phyloP scores from a whole-genome alignment of 2,888 invertebrate species.

The Deilephila elpenor region DNA sequence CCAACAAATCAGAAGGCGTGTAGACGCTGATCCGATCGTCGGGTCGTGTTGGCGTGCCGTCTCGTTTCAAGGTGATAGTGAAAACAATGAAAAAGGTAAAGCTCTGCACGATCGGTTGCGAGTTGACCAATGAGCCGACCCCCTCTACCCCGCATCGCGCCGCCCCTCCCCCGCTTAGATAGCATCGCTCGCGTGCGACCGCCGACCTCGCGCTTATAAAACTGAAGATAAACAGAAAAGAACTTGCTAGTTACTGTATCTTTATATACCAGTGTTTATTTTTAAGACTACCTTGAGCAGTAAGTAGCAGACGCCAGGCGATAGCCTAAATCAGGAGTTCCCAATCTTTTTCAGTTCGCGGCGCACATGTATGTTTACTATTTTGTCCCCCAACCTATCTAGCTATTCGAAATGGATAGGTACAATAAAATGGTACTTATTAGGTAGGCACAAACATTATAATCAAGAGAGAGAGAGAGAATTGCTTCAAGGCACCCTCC shows the following conservation, averaged over 20 bases:
- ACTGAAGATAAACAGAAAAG: background rate
- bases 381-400: too few species aligned
- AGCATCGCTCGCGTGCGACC: slow-evolving; percentile 21
- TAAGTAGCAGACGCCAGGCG: background rate
- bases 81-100: slow-evolving; percentile 9
- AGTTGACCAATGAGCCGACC: slow-evolving; percentile 5
- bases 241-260: background rate
- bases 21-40: background rate
- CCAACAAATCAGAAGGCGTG: background rate
- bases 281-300: background rate
- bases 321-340: background rate
- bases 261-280: background rate
- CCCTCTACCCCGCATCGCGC: background rate
- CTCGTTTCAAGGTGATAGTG: slow-evolving; percentile 22
- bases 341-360: background rate
- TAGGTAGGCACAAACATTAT: too few species aligned
- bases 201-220: background rate
- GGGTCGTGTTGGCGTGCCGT: slow-evolving; percentile 6
- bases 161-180: background rate
- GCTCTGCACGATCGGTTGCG: slow-evolving; percentile 14
- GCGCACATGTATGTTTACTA: too few species aligned
- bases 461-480: too few species aligned
- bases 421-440: too few species aligned
- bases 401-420: too few species aligned
- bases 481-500: too few species aligned